Conservation (phyloP, 2,888 invertebrate genomes). For the Limnephilus lunatus region DNA sequence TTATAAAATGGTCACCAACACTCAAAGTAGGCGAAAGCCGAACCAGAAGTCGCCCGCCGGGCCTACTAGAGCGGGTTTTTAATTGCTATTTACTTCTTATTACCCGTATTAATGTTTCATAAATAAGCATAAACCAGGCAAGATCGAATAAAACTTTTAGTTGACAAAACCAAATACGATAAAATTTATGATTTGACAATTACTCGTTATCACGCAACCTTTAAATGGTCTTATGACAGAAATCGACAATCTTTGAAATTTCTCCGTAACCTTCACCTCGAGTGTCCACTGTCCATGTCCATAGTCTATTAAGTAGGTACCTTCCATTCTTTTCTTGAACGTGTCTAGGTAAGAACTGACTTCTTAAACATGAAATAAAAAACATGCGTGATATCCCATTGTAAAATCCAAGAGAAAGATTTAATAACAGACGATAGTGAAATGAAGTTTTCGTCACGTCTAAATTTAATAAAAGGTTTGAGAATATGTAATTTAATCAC, state of each 20-base stretch:
- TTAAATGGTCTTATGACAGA: background rate
- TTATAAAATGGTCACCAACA: too few relatives aligned
- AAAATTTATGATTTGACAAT: background rate
- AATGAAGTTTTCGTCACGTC: conserved; percentile 41
- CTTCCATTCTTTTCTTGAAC: background rate
- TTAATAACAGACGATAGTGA: conserved; percentile 39
- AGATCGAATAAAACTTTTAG: too few relatives aligned
- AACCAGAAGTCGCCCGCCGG: too few relatives aligned
- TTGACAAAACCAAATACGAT: background rate
- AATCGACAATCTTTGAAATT: conserved; percentile 24
- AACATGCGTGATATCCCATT: conserved; percentile 14
- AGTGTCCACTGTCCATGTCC: background rate
- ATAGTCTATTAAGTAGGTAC: conserved; percentile 2
- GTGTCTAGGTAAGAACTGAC: background rate
- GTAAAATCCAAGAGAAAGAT: conserved; percentile 12
- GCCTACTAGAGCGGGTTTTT: too few relatives aligned
- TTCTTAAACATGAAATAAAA: background rate
- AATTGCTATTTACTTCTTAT: too few relatives aligned
- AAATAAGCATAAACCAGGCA: background rate
- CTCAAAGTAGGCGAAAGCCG: too few relatives aligned
- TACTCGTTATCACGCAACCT: background rate
- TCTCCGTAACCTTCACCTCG: conserved; percentile 36
- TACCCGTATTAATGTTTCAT: background rate
- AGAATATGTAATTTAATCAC: conserved; percentile 25
- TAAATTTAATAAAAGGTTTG: background rate